phyloP scores from a whole-genome alignment of 2,797 vertebrate species.

The Triplophysa yarkandensis region DNA sequence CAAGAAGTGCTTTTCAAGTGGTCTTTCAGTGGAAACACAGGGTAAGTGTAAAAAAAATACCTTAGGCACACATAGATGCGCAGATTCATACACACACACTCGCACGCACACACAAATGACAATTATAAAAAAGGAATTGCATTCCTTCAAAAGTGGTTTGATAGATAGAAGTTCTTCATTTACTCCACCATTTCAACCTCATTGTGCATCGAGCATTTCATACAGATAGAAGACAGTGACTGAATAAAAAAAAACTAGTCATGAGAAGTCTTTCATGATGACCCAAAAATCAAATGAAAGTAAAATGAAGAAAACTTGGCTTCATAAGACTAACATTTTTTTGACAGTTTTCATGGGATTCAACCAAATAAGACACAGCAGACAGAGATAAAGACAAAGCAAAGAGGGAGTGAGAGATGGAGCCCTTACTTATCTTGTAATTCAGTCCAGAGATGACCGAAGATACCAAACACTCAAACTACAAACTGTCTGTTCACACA shows the following conservation, averaged over 20 bases:
- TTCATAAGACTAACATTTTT: neutral
- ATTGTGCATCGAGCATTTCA: conserved; percentile 28
- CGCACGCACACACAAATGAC: conserved; percentile 5
- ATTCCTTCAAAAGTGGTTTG: conserved; percentile 45
- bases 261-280: neutral
- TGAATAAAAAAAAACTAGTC: neutral
- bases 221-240: neutral
- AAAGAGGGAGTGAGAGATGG: neutral
- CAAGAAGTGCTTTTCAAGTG: conserved; percentile 76
- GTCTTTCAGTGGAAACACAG: conserved; percentile 69
- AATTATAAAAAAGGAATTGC: conserved; percentile 40
- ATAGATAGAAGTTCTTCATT: conserved; percentile 54
- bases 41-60: conserved; percentile 60
- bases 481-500: neutral
- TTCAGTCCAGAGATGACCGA: conserved; percentile 20
- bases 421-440: conserved; percentile 47
- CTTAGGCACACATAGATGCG: conserved; percentile 41
- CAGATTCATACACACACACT: conserved; percentile 10
- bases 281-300: neutral
- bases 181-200: conserved; percentile 40
- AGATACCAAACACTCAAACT: conserved; percentile 20
- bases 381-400: neutral
- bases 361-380: neutral
- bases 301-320: neutral
- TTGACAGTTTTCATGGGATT: neutral